phyloP scores from a whole-genome alignment of 2,797 vertebrate genomes.

The Sarcophilus harrisii region DNA sequence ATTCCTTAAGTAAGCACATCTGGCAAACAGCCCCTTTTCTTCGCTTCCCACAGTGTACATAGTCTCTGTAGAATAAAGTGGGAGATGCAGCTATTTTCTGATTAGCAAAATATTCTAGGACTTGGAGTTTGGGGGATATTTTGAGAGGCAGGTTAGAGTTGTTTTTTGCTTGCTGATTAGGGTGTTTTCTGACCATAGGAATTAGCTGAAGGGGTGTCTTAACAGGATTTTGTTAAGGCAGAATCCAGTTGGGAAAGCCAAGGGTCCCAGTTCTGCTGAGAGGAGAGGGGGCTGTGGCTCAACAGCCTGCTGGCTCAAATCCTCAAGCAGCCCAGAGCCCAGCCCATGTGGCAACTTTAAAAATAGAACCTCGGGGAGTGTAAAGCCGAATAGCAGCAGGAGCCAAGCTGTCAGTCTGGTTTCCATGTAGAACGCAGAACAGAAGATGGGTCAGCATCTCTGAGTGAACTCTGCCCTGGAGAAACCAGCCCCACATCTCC shows the following conservation, averaged over 20 bases:
- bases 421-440: slow-evolving; percentile 36
- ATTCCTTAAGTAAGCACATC: slow-evolving; percentile 55
- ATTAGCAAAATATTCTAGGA: background rate
- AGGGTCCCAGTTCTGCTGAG: background rate
- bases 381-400: background rate
- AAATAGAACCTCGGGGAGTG: background rate
- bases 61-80: slow-evolving; percentile 32
- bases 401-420: slow-evolving; percentile 34
- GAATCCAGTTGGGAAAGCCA: background rate
- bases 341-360: slow-evolving; percentile 1
- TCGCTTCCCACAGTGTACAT: slow-evolving; percentile 20
- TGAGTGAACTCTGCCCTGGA: background rate
- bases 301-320: background rate
- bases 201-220: background rate
- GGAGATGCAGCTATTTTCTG: slow-evolving; percentile 12
- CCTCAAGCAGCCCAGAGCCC: background rate
- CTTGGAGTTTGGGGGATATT: background rate
- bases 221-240: slow-evolving; percentile 35
- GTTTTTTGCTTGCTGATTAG: slow-evolving; percentile 6
- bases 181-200: background rate
- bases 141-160: background rate
- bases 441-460: slow-evolving; percentile 25
- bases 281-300: background rate
- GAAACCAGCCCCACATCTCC: slow-evolving; percentile 16
- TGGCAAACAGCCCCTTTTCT: background rate